phyloP scores from a whole-genome alignment of 2,888 invertebrate genomes.

The Idaea straminata region DNA sequence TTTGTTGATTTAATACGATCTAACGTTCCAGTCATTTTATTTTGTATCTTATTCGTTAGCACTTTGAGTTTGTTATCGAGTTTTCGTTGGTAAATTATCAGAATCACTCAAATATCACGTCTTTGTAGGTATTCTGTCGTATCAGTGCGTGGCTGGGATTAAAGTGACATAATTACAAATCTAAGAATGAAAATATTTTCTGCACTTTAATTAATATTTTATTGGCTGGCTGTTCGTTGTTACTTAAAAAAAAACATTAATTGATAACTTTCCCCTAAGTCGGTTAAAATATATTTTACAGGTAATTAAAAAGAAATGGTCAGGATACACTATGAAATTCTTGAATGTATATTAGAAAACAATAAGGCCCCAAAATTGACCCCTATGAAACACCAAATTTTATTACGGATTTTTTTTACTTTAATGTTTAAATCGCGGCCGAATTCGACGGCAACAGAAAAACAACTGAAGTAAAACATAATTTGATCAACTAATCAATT shows the following conservation, averaged over 20 bases:
- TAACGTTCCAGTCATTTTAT: constrained; percentile 42
- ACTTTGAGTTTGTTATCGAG: constrained; percentile 5
- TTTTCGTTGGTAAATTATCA: neutral
- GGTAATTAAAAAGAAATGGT: too few relatives aligned
- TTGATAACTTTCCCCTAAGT: too few relatives aligned
- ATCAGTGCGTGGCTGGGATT: neutral
- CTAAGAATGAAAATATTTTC: neutral
- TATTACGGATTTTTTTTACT: too few relatives aligned
- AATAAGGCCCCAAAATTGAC: too few relatives aligned
- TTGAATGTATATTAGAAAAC: too few relatives aligned
- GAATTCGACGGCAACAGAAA: too few relatives aligned
- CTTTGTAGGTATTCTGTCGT: neutral
- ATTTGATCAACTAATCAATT: too few relatives aligned
- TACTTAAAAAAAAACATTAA: neutral
- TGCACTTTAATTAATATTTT: neutral
- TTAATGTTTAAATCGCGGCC: too few relatives aligned
- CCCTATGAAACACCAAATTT: too few relatives aligned
- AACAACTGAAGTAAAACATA: too few relatives aligned
- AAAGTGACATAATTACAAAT: neutral
- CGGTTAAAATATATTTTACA: too few relatives aligned
- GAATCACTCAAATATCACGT: neutral
- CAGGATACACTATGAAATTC: too few relatives aligned
- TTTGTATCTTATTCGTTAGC: constrained; percentile 9
- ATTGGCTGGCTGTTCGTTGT: neutral
- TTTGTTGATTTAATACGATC: constrained; percentile 31